Conservation (phyloP, 2,888 invertebrate genomes). For the Sisyra nigra region DNA sequence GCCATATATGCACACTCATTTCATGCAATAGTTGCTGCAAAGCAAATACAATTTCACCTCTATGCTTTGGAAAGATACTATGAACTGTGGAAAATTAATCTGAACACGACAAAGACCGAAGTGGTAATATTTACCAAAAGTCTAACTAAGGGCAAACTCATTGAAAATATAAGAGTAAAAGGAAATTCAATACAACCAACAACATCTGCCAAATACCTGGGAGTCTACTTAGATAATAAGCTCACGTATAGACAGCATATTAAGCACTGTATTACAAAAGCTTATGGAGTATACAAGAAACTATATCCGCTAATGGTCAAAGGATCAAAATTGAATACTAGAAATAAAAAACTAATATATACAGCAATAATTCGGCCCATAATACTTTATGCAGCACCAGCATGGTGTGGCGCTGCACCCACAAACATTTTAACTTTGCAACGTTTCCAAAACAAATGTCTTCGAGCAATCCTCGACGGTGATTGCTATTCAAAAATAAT, state of each 20-base stretch:
- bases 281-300: slow-evolving; percentile 10
- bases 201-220: neutral
- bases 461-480: slow-evolving; percentile 10
- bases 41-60: neutral
- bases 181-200: neutral
- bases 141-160: neutral
- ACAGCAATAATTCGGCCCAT: slow-evolving; percentile 14
- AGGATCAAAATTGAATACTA: slow-evolving; percentile 10
- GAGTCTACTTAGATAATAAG: too few relatives aligned
- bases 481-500: slow-evolving; percentile 10
- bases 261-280: slow-evolving; percentile 12
- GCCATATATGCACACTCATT: neutral
- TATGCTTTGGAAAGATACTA: neutral
- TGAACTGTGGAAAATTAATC: neutral
- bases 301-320: slow-evolving; percentile 14
- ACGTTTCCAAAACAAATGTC: slow-evolving; percentile 14
- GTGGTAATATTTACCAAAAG: neutral
- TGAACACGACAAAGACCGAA: neutral
- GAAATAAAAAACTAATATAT: slow-evolving; percentile 16
- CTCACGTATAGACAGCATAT: slow-evolving; percentile 13
- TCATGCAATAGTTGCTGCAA: neutral
- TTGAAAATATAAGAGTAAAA: neutral
- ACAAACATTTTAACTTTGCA: slow-evolving; percentile 11
- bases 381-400: slow-evolving; percentile 13
- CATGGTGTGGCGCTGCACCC: slow-evolving; percentile 12